Evolutionary conservation across 2,113 vertebrate genomes (phyloP), one percentile per base, ranked within the genome.

Genomic region (Microtus oregoni): DNA sequence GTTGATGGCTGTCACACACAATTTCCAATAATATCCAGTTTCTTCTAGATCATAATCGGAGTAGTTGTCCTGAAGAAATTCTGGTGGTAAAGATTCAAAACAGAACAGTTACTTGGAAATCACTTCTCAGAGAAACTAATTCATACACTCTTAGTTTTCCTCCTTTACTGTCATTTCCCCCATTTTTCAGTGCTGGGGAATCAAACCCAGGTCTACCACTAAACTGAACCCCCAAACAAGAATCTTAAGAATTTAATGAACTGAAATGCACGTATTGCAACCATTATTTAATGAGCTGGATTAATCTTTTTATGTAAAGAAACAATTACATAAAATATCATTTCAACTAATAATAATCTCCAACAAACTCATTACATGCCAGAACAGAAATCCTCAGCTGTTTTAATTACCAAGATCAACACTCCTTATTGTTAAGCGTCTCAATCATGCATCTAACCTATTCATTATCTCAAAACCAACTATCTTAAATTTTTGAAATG

Each of bases 61-160:
- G 79, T 98, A 99, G 93, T 86, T 98, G 14, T 98, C 98, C 79
- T 98, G 98, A 63, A 99, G 98, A 94, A 99, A 99, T 22, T 99
- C 99, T 99, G 90, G 97, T 94, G 97, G 96, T 50, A 96, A 97
- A 95, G 65, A 76, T 19, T 26, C 58, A 93, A 97, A 97, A 97
- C 38, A 95, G 20, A 86, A 78, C 17, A 97, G 20, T 97, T 94
- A 97, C 5, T 94, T 89, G 70, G 78, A 86, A 94, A 94, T 95
- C 38, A 86, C 50, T 79, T 91, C 68, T 93, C 28, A 88, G 70
- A 94, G 28, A 94, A 97, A 93, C 72, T 7, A 89, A 89, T 89
- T 38, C 79, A 94, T 92, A 81, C 50, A 86, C 50, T 22, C 24
- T 94, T 92, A 89, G 68, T 55, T 90, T 63, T 96, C 86, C 70